A percentile compares a stretch with the other conserved stretches of the same genome.
These are phyloP conservation scores for Progne subis DNA, from an alignment of 2,113 vertebrate genomes.

Conservation along the genomic window DNA sequence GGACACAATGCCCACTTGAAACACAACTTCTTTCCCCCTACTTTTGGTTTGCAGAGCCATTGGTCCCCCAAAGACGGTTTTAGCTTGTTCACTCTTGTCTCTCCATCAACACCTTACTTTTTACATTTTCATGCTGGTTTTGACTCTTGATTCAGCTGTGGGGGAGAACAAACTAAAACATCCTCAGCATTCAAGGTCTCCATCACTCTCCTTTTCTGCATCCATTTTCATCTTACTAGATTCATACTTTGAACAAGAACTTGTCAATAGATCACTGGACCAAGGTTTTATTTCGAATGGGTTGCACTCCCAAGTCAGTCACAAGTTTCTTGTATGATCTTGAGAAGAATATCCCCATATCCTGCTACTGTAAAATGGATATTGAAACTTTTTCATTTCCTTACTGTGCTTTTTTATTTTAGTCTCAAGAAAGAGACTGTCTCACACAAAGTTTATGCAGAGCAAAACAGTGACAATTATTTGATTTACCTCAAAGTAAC, in stretches of 20 bases:
- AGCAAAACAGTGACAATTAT: neutral
- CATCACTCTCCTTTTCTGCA: fast-evolving
- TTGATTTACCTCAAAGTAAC: neutral
- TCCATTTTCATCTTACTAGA: neutral
- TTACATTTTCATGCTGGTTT: neutral
- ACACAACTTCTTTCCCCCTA: fast-evolving
- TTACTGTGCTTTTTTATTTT: neutral
- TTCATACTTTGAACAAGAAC: neutral
- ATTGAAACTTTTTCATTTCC: neutral
- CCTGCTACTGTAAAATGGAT: neutral
- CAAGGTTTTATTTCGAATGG: neutral
- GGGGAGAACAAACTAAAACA: neutral
- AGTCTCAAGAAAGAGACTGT: neutral
- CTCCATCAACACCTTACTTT: neutral
- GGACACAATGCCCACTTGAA: neutral
- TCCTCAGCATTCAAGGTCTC: neutral
- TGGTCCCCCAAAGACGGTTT: neutral
- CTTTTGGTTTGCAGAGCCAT: neutral
- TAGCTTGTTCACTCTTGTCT: neutral
- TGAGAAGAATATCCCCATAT: neutral
- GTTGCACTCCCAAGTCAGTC: neutral
- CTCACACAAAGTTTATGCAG: fast-evolving
- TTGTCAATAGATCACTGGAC: neutral
- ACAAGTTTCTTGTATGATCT: neutral
- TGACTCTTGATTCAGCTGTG: neutral